Percentiles rank a stretch among this genome's conserved stretches.
These are phyloP conservation scores for Ailuropoda melanoleuca DNA, from an alignment of 2,113 vertebrate genomes.

Conservation along the genomic window DNA sequence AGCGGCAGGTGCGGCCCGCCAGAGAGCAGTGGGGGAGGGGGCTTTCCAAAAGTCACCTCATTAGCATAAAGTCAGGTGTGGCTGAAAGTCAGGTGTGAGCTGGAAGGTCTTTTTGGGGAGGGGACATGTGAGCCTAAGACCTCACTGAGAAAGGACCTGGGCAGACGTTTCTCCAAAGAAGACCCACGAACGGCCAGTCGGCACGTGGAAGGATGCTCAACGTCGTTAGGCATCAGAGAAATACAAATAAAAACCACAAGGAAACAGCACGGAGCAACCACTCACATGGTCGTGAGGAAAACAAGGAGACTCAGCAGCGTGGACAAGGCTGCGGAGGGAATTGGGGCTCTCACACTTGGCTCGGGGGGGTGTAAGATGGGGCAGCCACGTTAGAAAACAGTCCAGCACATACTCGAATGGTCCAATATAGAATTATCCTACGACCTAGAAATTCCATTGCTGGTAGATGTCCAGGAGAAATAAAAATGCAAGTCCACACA, in stretches of 20 bases:
- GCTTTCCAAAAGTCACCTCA: too few relatives aligned
- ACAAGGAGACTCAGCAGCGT: not conserved
- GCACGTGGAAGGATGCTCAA: not conserved
- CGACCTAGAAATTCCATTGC: not conserved
- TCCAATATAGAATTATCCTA: not conserved
- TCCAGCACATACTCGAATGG: not conserved
- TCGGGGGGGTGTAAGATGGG: rapidly evolving
- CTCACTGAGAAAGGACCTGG: not conserved
- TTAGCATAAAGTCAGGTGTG: too few relatives aligned
- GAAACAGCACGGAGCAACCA: not conserved
- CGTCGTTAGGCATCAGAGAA: not conserved
- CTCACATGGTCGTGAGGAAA: not conserved
- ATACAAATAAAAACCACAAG: rapidly evolving
- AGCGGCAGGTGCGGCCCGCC: not conserved
- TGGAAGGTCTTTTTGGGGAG: not conserved
- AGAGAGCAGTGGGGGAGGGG: not conserved
- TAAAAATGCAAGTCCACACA: not conserved
- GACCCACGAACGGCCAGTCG: not conserved
- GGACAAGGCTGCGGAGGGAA: not conserved
- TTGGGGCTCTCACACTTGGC: rapidly evolving
- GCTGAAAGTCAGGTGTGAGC: too few relatives aligned
- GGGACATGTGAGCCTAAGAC: not conserved
- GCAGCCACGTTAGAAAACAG: not conserved
- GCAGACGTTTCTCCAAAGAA: not conserved
- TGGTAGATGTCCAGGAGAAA: not conserved